These are phyloP conservation scores for Dufourea novaeangliae DNA, from an alignment of 1,140 invertebrate genomes.

Conservation along the genomic window DNA sequence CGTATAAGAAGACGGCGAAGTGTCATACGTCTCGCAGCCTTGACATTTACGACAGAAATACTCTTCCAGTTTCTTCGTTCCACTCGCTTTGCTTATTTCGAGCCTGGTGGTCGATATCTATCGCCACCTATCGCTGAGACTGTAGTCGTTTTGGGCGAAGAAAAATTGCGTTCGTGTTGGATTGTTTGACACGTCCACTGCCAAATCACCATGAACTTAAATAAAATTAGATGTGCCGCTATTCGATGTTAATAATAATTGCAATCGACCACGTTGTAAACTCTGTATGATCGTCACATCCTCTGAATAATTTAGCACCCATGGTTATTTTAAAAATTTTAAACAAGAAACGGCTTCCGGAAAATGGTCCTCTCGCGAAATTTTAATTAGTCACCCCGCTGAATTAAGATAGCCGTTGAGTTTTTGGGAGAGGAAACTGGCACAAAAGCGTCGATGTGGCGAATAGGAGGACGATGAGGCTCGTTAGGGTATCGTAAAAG, in stretches of 20 bases:
- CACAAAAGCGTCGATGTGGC: neutral
- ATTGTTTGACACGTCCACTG: no score
- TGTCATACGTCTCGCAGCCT: slow-evolving; percentile 39
- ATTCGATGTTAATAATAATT: neutral
- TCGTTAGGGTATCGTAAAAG: neutral
- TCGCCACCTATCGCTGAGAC: no score
- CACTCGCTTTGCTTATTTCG: neutral
- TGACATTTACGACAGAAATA: slow-evolving; percentile 34
- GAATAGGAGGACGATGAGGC: neutral
- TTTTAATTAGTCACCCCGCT: neutral
- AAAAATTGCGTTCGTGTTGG: no score
- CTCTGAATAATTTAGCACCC: neutral
- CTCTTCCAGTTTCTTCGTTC: neutral
- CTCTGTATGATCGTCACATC: no score
- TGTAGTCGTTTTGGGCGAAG: no score
- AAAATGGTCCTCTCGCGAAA: neutral
- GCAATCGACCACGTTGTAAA: no score
- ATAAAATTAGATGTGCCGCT: no score
- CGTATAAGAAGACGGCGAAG: slow-evolving; percentile 3
- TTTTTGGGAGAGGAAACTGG: neutral
- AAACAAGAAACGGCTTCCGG: neutral
- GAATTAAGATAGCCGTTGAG: neutral
- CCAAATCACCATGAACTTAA: no score
- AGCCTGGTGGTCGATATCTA: neutral
- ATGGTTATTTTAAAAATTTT: neutral